A percentile compares a stretch with the other conserved stretches of the same genome.
These are phyloP conservation scores for Plestiodon gilberti DNA, from an alignment of 2,113 vertebrate genomes.

Conservation along the genomic window DNA sequence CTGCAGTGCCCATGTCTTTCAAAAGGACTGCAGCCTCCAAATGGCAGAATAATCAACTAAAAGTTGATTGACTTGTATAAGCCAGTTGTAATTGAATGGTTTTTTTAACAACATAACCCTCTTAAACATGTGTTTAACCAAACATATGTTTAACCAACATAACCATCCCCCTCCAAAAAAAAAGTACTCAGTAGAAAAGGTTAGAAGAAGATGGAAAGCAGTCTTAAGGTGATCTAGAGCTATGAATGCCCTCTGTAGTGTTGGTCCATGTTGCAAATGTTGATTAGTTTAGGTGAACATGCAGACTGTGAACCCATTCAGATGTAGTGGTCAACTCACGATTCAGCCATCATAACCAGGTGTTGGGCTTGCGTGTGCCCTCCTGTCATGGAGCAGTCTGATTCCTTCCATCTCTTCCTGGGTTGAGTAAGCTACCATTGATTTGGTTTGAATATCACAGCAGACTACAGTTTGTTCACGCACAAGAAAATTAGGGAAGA, in stretches of 20 bases:
- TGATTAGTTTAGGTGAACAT: background rate
- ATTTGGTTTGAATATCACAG: background rate
- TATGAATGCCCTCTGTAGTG: background rate
- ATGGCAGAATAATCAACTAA: background rate
- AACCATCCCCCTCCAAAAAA: too few relatives aligned
- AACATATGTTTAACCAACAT: too few relatives aligned
- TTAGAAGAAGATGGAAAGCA: too few relatives aligned
- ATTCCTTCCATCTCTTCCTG: background rate
- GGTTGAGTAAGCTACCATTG: background rate
- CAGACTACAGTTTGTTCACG: background rate
- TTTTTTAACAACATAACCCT: too few relatives aligned
- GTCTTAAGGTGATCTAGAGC: background rate
- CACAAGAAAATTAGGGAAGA: background rate
- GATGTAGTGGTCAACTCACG: background rate
- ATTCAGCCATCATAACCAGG: too few relatives aligned
- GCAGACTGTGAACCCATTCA: background rate
- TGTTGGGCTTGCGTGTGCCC: background rate
- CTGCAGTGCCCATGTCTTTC: background rate
- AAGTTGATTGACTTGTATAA: background rate
- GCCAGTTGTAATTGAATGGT: too few relatives aligned
- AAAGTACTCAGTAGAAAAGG: background rate
- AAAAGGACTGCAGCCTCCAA: background rate
- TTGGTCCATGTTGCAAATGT: background rate
- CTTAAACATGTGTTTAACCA: too few relatives aligned
- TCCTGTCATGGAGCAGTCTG: background rate